Base-by-base conservation (phyloP, 2,797 vertebrate genomes). In the Hemitrygon akajei region DNA sequence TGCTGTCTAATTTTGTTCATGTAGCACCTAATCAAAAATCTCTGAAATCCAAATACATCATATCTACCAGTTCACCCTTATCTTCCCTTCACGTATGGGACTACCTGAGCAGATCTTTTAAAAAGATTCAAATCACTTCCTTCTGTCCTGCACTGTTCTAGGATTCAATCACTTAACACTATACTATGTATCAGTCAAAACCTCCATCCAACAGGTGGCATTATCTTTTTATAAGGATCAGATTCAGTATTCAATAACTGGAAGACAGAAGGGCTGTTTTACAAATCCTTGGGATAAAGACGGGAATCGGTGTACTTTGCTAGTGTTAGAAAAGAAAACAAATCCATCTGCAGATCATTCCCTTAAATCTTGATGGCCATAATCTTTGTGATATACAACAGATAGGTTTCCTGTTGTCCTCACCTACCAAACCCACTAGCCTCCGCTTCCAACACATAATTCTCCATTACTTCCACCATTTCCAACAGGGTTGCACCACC, bases 321-420 rank as follows among this genome's bases (percentile, higher is more conserved):
- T 10, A 84, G 47, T 58, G 27, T 84, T 58, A 58, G 27, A 84
- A 58, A 56, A 84, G 47, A 84, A 84, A 84, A 84, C 22, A 10
- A 84, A 84, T 84, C 81, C 56, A 84, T 84, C 81, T 58, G 58
- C 81, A 58, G 81, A 84, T 58, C 47, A 58, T 84, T 58, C 81
- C 47, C 81, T 84, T 4, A 84, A 27, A 25, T 22, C 58, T 84
- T 81, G 81, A 84, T 84, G 56, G 34, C 77, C 34, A 18, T 47
- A 84, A 5, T 3, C 7, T 25, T 84, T 84, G 5, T 58, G 11
- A 22, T 27, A 12, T 12, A 58, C 25, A 30, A 27, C 58, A 10
- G 22, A 58, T 14, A 84, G 56, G 81, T 47, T 47, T 47, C 47
- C 47, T 47, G 2, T 47, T 47, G 47, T 47, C 47, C 47, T 47